Evolutionary conservation across 2,797 vertebrate species (phyloP), one percentile per base, ranked within the genome.

Genomic region (Ceryle rudis): DNA sequence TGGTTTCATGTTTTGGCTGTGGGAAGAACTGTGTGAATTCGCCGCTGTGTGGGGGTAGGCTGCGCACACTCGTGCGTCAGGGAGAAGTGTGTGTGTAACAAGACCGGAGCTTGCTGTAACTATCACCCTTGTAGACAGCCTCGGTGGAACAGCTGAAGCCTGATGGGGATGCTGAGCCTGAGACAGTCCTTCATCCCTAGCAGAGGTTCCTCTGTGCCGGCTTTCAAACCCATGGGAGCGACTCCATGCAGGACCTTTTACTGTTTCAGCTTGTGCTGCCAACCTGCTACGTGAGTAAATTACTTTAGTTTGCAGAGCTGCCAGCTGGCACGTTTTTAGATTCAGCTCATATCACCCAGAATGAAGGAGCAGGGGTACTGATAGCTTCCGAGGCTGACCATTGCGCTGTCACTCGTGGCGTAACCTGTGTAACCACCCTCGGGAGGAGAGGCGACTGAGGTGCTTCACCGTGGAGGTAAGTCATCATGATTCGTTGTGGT

Each of bases 61-160:
- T 52, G 31, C 0, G 3, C 81, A 26, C 39, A 1, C 13, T 60
- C 14, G 52, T 18, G 66, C 0, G 1, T 33, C 11, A 39, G 64
- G 73, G 41, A 57, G 29, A 3, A 46, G 41, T 7, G 29, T 58
- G 47, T 55, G n/a, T 35, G 1, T 64, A 29, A 25, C 62, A 57
- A 2, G 25, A 37, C 55, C 44, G 18, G 83, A 67, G 73, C 73
- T 73, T 51, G 33, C 72, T 89, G 72, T n/a, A 10, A 19, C 47
- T 84, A 26, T 88, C n/a, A 42, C 52, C 44, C 84, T 41, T 58
- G 31, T 31, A 79, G 79, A 75, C 69, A 89, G 74, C 75, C 52
- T 46, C 62, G 80, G 71, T 62, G 81, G 39, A 82, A 41, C 29
- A 64, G 70, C 86, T 58, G 92, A 31, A 83, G 60, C 65, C 60